Evolutionary conservation across 2,113 vertebrate species (phyloP).

Genomic region (Halcyon senegalensis): DNA sequence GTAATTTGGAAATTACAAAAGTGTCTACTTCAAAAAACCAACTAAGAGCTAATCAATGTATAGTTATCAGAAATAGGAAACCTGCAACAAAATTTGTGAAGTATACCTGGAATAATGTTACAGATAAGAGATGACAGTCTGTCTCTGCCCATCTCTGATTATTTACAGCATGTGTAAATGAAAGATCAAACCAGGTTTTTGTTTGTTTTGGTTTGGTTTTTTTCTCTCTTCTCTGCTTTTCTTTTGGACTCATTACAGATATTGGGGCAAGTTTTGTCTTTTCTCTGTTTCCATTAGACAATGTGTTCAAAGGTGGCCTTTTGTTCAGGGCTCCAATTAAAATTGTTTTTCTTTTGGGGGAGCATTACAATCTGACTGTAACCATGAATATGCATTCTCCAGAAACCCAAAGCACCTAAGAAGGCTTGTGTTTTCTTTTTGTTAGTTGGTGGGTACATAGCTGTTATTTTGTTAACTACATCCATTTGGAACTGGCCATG

Average conservation of each 20-base stretch:
- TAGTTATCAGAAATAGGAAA: not conserved
- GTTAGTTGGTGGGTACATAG: too few relatives aligned
- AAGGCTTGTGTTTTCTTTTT: too few relatives aligned
- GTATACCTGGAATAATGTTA: not conserved
- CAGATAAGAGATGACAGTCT: not conserved
- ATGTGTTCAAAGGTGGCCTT: too few relatives aligned
- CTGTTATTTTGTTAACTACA: too few relatives aligned
- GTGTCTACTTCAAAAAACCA: not conserved
- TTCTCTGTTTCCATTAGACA: not conserved
- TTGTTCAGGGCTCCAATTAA: too few relatives aligned
- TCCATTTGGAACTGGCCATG: too few relatives aligned
- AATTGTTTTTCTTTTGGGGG: too few relatives aligned
- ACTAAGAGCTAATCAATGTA: not conserved
- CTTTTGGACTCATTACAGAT: not conserved
- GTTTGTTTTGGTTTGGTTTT: too few relatives aligned
- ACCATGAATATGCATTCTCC: too few relatives aligned
- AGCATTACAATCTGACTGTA: too few relatives aligned
- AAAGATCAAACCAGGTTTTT: not conserved
- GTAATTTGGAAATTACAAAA: not conserved
- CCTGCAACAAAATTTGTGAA: not conserved
- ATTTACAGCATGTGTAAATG: not conserved
- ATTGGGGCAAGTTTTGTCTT: not conserved
- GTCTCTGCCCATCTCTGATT: not conserved
- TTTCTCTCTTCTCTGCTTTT: fast-evolving
- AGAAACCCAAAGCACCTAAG: too few relatives aligned